Evolutionary conservation across 2,888 invertebrate species (phyloP), one percentile per base, ranked within the genome.

Genomic region (Erebia palarica): DNA sequence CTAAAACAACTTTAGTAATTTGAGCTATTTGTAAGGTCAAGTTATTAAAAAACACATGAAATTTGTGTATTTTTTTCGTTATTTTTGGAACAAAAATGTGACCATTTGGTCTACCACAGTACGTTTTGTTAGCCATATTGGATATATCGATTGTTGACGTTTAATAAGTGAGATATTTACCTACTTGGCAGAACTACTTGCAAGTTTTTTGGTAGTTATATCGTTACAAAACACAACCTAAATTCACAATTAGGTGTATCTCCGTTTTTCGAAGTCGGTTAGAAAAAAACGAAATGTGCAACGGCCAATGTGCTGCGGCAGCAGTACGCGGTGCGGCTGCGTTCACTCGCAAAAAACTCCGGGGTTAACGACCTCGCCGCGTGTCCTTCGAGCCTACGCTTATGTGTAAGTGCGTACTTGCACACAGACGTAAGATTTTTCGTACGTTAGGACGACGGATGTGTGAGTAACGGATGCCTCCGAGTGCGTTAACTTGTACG

Each of bases 291-390:
- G 18, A 63, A 63, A 63, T 49, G 47, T 14, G 78, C 85, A 89
- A 81, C 86, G 89, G 88, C 91, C 92, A 92, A 92, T 90, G 87
- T 86, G 86, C 89, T 87, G 80, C 79, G 88, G 78, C 79, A 79
- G 83, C 84, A 90, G 84, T 90, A 85, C 85, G 84, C 86, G 86
- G 90, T 86, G 89, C 87, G 86, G 79, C 84, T 84, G 85, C 82
- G 89, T 87, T 86, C 77, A 77, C 84, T 86, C 86, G 92, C 90
- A 92, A 92, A 93, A 93, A 92, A 92, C 86, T 77, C 80, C 80
- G 86, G 91, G 91, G 91, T 91, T 86, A 84, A 87, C 82, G 88
- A 90, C 88, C 91, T 84, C 84, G 80, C 90, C 81, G 84, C 89
- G 90, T 92, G 92, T 92, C 92, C 92, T 92, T 92, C 92, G 92